These are phyloP conservation scores for Chaetodon trifascialis DNA, from an alignment of 2,113 vertebrate genomes.

Conservation along the genomic window DNA sequence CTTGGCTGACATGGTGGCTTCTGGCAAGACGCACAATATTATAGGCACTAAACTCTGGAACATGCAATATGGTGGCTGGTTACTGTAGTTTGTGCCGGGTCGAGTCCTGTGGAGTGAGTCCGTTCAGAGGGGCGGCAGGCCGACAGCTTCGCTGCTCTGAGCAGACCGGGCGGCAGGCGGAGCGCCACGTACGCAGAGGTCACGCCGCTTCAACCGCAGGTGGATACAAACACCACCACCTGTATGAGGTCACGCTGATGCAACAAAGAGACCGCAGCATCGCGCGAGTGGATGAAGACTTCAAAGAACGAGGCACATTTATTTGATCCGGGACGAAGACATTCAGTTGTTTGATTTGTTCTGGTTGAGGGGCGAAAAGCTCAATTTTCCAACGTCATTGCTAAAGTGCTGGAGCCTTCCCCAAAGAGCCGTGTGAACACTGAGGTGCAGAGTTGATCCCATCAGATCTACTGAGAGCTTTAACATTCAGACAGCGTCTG, in stretches of 20 bases:
- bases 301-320: conserved; percentile 47
- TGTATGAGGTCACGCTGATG: not conserved
- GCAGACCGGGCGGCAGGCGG: conserved; percentile 22
- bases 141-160: conserved; percentile 32
- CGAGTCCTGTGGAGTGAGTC: conserved; percentile 54
- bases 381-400: not conserved
- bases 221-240: not conserved
- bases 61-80: conserved; percentile 80
- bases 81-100: conserved; percentile 68
- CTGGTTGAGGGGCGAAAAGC: not conserved
- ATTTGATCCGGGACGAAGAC: conserved; percentile 30
- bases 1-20: conserved; percentile 76
- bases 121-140: conserved; percentile 47
- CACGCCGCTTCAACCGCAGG: not conserved
- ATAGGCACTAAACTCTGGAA: conserved; percentile 81
- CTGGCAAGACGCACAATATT: conserved; percentile 79
- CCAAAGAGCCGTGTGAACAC: not conserved
- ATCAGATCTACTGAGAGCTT: not conserved
- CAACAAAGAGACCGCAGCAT: not conserved
- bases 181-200: conserved; percentile 49
- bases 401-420: conserved; percentile 18
- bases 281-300: not conserved
- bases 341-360: conserved; percentile 11
- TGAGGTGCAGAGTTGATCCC: not conserved
- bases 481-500: not conserved